Base-by-base conservation (phyloP, 2,797 vertebrate genomes). In the Nyctalus aviator region DNA sequence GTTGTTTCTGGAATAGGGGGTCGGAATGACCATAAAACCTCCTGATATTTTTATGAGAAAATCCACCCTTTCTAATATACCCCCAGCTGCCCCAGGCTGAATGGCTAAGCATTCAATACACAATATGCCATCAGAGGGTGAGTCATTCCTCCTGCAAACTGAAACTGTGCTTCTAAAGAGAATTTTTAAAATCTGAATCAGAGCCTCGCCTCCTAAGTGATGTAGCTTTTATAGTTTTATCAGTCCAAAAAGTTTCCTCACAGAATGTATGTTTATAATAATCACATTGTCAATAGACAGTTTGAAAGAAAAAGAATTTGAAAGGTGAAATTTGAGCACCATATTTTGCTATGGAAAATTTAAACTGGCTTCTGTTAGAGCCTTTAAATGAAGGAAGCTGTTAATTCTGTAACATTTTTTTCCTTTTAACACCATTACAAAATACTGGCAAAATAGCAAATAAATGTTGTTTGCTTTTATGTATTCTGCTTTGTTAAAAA, bases 171-270 rank as follows among this genome's bases (percentile, higher is more conserved):
- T 57, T 91, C 41, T 93, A n/a, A 93, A 85, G 66, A 57, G 59
- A 90, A 59, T 71, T 93, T 87, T 71, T 79, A 93, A 89, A 89
- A 94, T 86, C 30, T 55, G 81, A 95, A 92, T 37, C 55, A 96
- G 83, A 84, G 46, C 32, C 46, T 87, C 62, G 15, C 18, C 48
- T 90, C 62, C 48, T 68, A 37, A 21, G 14, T 59, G 48, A 79
- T 66, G 0, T 9, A 21, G 44, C 82, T 85, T 82, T 94, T 77
- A 84, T 17, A 68, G 84, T 68, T 13, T 84, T 88, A 88, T 76
- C 71, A 41, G 66, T 55, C 87, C 44, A 23, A 94, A 91, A 81
- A 13, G 1, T 83, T 68, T 85, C 41, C 46, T 79, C 35, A 32
- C 46, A 44, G 64, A 68, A 59, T 62, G 17, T 23, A 14, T 76